Evolutionary conservation across 2,797 vertebrate species (phyloP).

Genomic region (Chloroceryle inda): DNA sequence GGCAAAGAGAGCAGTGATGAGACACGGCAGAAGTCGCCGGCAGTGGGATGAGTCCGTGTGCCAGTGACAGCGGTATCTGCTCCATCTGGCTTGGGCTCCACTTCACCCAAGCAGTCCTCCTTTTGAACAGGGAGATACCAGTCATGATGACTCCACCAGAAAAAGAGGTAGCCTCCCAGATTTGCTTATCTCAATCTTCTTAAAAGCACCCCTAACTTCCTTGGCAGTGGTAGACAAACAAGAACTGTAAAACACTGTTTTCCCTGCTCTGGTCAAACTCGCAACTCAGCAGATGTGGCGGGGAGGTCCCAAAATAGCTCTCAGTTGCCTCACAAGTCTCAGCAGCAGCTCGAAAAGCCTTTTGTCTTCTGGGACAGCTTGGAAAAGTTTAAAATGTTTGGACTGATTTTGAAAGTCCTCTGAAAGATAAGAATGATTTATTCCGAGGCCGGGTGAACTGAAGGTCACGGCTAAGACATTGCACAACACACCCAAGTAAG

Average conservation of each 20-base stretch:
- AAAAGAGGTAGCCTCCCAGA: slow-evolving; percentile 26
- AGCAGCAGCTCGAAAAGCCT: slow-evolving; percentile 16
- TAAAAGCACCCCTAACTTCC: slow-evolving; percentile 33
- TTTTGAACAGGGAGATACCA: slow-evolving; percentile 26
- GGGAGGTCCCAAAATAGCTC: slow-evolving; percentile 57
- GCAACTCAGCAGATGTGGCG: slow-evolving; percentile 54
- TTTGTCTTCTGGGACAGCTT: slow-evolving; percentile 48
- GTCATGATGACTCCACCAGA: not conserved
- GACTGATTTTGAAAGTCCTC: slow-evolving; percentile 50
- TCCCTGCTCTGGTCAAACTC: slow-evolving; percentile 27
- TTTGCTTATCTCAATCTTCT: slow-evolving; percentile 31
- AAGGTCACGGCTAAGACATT: slow-evolving; percentile 24
- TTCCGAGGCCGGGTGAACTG: not conserved
- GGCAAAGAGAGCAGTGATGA: not conserved
- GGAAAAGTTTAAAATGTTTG: slow-evolving; percentile 32
- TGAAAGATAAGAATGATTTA: slow-evolving; percentile 49
- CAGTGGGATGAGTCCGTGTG: not conserved
- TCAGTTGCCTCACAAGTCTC: slow-evolving; percentile 29
- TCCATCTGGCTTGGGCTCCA: slow-evolving; percentile 40
- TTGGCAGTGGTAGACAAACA: slow-evolving; percentile 27
- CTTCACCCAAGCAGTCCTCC: slow-evolving; percentile 5
- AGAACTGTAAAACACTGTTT: slow-evolving; percentile 38
- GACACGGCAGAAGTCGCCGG: not conserved
- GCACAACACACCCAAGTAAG: not conserved
- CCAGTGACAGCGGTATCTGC: not conserved